These are phyloP conservation scores for Globodera ellingtonae DNA, from an alignment of 1,140 invertebrate species.

Conservation along the genomic window DNA sequence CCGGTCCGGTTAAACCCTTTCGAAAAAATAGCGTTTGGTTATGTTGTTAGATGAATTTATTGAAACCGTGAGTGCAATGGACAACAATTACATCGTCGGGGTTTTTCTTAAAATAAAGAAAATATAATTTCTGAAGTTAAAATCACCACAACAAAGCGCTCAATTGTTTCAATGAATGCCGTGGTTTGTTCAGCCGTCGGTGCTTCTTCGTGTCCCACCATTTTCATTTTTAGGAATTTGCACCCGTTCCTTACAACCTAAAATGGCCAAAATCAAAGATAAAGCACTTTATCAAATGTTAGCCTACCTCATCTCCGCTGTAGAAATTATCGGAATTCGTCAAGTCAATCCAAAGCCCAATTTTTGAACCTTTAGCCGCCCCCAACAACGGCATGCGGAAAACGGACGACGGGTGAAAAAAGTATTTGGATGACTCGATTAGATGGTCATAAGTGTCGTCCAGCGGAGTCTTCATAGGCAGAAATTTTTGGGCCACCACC, in stretches of 20 bases:
- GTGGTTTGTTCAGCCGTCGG: conserved; percentile 64
- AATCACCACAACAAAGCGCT: conserved; percentile 53
- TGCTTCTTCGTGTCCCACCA: conserved; percentile 64
- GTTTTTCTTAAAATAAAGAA: conserved; percentile 36
- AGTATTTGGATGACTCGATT: conserved; percentile 45
- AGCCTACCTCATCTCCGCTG: conserved; percentile 76
- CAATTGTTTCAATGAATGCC: conserved; percentile 62
- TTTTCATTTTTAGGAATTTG: conserved; percentile 73
- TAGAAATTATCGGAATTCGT: conserved; percentile 94
- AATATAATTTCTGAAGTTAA: conserved; percentile 17
- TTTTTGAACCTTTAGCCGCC: conserved; percentile 68
- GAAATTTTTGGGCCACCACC: conserved; percentile 51
- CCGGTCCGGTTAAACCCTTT: conserved; percentile 88
- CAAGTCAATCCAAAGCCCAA: conserved; percentile 93
- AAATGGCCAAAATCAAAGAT: conserved; percentile 32
- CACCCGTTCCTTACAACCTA: conserved; percentile 71
- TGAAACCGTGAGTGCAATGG: conserved; percentile 87
- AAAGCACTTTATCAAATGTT: conserved; percentile 77
- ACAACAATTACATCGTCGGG: conserved; percentile 71
- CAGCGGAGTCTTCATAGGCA: conserved; percentile 65
- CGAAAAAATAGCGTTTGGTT: not conserved
- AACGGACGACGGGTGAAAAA: conserved; percentile 53
- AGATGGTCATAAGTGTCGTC: conserved; percentile 55
- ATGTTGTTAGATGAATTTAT: not conserved
- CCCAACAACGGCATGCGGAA: conserved; percentile 31